phyloP scores from a whole-genome alignment of 2,888 invertebrate genomes.

The Panzeria rudis region DNA sequence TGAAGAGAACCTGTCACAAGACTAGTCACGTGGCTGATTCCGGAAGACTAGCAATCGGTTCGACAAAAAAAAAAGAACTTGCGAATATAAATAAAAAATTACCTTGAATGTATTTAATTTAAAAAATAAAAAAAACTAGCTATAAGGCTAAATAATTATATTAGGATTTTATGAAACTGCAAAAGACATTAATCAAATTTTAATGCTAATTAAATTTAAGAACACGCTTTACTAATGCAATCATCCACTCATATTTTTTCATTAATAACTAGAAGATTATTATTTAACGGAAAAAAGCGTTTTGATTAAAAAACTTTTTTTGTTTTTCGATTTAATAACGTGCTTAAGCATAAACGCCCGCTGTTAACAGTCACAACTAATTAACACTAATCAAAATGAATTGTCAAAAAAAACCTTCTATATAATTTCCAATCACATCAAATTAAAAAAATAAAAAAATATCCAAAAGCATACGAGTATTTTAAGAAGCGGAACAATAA shows the following conservation, averaged over 20 bases:
- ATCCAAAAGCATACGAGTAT: not conserved
- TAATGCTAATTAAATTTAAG: not conserved
- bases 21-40: too few species aligned
- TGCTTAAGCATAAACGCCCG: conserved; percentile 20
- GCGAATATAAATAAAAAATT: too few species aligned
- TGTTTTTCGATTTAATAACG: conserved; percentile 3
- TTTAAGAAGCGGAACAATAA: not conserved
- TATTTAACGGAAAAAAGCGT: not conserved
- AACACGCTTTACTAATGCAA: not conserved
- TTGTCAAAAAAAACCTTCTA: conserved; percentile 5
- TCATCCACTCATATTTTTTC: not conserved
- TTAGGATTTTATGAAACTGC: not conserved
- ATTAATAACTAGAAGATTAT: not conserved
- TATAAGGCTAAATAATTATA: too few species aligned
- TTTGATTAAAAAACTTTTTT: not conserved
- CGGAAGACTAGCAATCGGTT: too few species aligned
- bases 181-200: not conserved
- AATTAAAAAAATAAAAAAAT: not conserved
- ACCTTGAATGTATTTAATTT: too few species aligned
- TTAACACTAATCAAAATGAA: conserved; percentile 44
- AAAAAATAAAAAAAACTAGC: too few species aligned
- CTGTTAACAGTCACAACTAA: conserved; percentile 45
- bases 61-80: too few species aligned
- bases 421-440: not conserved
- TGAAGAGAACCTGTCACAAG: too few species aligned